Evolutionary conservation across 2,797 vertebrate species (phyloP), one percentile per base, ranked within the genome.

Genomic region (Anas flavirostris): DNA sequence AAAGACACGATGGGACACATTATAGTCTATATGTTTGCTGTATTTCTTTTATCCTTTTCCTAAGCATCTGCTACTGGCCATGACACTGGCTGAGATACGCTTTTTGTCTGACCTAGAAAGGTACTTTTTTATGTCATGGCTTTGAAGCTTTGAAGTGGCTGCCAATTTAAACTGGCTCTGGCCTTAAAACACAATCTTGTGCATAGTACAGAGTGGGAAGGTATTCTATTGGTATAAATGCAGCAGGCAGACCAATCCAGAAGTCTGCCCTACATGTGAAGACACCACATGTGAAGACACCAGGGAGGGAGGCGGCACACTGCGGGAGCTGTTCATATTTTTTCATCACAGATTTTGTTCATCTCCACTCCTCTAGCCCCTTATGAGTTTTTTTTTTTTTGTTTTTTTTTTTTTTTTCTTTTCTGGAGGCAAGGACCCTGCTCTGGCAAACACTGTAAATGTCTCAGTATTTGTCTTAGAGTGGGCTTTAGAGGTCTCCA

Each of bases 271-370:
- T 41, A 4, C 5, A 3, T 44, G 7, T 37, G 41, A 81, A 76
- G 66, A 22, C 18, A 16, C 15, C 33, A 67, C 5, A 3, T 44
- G 6, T 37, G 41, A 81, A 76, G 66, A 22, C 22, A 16, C 15
- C 31, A 63, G 63, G n/a, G 23, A 29, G 37, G 35, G 39, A 31
- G 7, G 23, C 0, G 1, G 12, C 28, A 8, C 6, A 4, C 18
- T 60, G 13, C 26, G 33, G 26, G 25, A 55, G 6, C 23, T 67
- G 10, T 22, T 25, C 19, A 59, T 10, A 26, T 16, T 25, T 67
- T 73, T 78, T 91, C 1, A 1, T 48, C 16, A 28, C 3, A 3
- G 37, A 17, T 29, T 48, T 88, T 41, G 37, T 76, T 78, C 22
- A 53, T 67, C 2, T 64, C 5, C 12, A 5, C 21, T 60, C 1